Conservation (phyloP, 2,797 vertebrate genomes). For the Tragopan temminckii region DNA sequence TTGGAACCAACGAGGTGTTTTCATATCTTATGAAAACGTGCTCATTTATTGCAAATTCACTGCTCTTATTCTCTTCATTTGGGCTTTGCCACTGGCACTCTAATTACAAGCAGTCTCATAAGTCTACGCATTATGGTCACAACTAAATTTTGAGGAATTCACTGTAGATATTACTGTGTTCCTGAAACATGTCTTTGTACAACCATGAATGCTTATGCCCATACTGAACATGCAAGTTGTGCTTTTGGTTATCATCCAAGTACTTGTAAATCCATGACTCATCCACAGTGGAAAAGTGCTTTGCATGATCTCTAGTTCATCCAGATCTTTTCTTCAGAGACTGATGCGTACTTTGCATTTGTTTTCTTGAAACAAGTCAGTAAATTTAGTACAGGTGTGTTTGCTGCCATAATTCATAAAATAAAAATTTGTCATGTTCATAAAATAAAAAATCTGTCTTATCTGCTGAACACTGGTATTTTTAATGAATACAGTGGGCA, state of each 20-base stretch:
- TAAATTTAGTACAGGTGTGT: background rate
- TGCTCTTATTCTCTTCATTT: background rate
- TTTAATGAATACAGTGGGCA: background rate
- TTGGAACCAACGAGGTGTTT: background rate
- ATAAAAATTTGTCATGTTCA: background rate
- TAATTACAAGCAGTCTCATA: background rate
- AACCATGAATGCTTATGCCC: accelerated
- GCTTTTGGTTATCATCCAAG: background rate
- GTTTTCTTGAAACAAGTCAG: conserved; percentile 22
- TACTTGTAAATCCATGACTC: background rate
- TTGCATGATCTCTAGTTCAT: background rate
- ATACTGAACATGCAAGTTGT: background rate
- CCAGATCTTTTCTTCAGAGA: background rate
- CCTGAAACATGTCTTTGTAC: background rate
- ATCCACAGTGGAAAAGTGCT: background rate
- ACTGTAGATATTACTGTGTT: background rate
- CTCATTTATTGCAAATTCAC: background rate
- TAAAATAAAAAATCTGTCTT: background rate
- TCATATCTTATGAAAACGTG: background rate
- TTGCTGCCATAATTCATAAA: background rate
- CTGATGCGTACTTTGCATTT: background rate
- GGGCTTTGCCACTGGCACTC: background rate
- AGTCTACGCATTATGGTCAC: background rate
- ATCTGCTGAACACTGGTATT: background rate
- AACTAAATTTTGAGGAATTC: background rate